Conservation (phyloP, 2,113 vertebrate species). For the Phodopus roborovskii region DNA sequence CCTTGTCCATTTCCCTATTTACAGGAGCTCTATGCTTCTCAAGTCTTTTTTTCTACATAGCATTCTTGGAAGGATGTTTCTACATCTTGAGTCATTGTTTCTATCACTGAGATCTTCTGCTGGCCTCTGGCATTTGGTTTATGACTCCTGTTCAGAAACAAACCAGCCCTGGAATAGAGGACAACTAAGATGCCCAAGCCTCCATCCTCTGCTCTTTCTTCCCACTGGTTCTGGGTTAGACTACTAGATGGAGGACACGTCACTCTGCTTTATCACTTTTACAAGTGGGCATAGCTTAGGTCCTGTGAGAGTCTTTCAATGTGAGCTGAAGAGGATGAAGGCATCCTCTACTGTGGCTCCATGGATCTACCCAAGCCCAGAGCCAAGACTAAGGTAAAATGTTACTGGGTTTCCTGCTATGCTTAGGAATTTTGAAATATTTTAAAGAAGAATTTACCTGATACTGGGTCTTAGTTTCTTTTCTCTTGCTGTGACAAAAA, state of each 20-base stretch:
- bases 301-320: not conserved
- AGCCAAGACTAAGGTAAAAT: not conserved
- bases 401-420: not conserved
- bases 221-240: not conserved
- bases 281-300: not conserved
- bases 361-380: not conserved
- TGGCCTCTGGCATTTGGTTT: not conserved
- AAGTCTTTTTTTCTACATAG: not conserved
- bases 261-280: not conserved
- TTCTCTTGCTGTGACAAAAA: not conserved
- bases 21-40: not conserved
- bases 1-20: not conserved
- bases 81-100: not conserved
- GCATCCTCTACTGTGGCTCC: not conserved
- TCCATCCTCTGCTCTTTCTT: not conserved
- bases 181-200: not conserved
- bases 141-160: not conserved
- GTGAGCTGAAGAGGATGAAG: not conserved
- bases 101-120: not conserved
- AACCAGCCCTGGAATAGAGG: not conserved
- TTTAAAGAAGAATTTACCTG: constrained; percentile 21
- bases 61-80: not conserved
- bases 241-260: not conserved
- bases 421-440: constrained; percentile 3
- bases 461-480: not conserved